Conservation (phyloP, 2,797 vertebrate genomes). For the Urosaurus nigricauda region DNA sequence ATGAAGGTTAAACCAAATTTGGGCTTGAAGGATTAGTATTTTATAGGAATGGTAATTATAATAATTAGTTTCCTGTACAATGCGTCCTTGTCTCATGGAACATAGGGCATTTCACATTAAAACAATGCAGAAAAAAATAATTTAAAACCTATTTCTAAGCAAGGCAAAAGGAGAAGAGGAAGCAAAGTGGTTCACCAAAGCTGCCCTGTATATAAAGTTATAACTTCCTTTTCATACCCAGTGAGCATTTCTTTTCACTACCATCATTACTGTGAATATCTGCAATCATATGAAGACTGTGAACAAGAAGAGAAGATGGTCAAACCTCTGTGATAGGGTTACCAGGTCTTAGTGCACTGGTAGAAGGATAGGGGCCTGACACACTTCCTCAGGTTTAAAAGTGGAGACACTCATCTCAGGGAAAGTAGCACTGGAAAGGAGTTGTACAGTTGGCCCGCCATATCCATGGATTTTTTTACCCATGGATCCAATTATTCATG, state of each 20-base stretch:
- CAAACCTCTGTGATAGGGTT: neutral
- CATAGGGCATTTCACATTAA: neutral
- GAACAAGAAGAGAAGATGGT: neutral
- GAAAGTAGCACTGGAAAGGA: no score
- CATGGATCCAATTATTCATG: no score
- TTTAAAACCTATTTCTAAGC: neutral
- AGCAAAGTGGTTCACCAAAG: neutral
- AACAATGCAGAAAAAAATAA: neutral
- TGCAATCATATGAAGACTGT: neutral
- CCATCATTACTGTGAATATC: neutral
- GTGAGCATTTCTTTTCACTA: no score
- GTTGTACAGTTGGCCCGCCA: no score
- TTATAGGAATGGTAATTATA: neutral
- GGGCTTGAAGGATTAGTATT: neutral
- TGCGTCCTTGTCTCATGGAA: neutral
- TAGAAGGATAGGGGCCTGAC: no score
- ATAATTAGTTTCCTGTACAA: slow-evolving; percentile 1
- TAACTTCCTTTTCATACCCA: neutral
- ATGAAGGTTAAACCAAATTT: neutral
- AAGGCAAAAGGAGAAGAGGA: neutral
- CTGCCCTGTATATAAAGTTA: neutral
- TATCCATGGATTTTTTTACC: no score
- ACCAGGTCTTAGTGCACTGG: no score
- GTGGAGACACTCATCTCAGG: no score
- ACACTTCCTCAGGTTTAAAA: no score